phyloP scores from a whole-genome alignment of 2,888 invertebrate genomes.

The Lithodes maja region DNA sequence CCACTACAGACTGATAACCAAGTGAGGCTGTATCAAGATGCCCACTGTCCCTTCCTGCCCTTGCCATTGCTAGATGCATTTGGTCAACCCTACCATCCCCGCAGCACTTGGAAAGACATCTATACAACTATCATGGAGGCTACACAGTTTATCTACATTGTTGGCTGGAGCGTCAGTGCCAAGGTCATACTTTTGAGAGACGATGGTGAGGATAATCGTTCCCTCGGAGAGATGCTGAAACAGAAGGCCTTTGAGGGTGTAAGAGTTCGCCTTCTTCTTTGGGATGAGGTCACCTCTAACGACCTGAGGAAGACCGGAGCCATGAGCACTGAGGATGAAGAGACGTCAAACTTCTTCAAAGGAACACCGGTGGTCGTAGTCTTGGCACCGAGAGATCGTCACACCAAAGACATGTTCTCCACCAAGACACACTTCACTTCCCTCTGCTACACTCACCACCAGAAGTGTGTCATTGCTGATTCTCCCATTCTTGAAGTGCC shows the following conservation, averaged over 20 bases:
- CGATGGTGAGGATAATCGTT: conserved; percentile 53
- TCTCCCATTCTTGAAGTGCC: conserved; percentile 61
- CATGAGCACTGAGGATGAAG: conserved; percentile 71
- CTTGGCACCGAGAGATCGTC: conserved; percentile 65
- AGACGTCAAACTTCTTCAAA: conserved; percentile 70
- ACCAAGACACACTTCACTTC: conserved; percentile 70
- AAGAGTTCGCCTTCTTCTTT: conserved; percentile 69
- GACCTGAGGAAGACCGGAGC: conserved; percentile 69
- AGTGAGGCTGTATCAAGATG: conserved; percentile 70
- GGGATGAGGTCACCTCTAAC: conserved; percentile 70
- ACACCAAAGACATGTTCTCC: conserved; percentile 62
- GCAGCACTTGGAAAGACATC: conserved; percentile 70
- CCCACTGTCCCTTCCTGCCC: conserved; percentile 70
- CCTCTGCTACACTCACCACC: conserved; percentile 71
- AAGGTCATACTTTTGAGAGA: conserved; percentile 42
- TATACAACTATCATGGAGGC: conserved; percentile 61
- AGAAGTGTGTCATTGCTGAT: conserved; percentile 71
- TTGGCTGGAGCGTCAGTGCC: conserved; percentile 71
- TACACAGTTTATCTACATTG: conserved; percentile 70
- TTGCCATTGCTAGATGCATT: conserved; percentile 50
- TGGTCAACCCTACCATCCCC: conserved; percentile 66
- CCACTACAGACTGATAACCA: conserved; percentile 62
- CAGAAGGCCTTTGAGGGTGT: conserved; percentile 71
- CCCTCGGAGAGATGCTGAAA: conserved; percentile 70
- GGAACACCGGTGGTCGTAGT: conserved; percentile 70